Conservation (phyloP, 2,797 vertebrate genomes). For the Scomberomorus guttatus region DNA sequence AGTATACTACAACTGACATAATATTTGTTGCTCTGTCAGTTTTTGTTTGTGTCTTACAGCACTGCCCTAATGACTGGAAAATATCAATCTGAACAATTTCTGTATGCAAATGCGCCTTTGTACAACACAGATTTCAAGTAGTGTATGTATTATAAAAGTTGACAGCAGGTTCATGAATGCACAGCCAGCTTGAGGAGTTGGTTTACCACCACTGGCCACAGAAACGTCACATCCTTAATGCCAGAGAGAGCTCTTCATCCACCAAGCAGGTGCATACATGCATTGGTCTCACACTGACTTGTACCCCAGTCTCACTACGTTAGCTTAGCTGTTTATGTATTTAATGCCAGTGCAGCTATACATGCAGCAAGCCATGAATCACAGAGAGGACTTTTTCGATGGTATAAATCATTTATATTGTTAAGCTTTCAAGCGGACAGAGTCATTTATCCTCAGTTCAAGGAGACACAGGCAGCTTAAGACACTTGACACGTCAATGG, state of each 20-base stretch:
- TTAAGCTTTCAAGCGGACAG: conserved; percentile 64
- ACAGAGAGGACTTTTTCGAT: conserved; percentile 56
- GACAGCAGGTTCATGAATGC: conserved; percentile 64
- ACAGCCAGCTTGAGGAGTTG: conserved; percentile 25
- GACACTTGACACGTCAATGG: conserved; percentile 66
- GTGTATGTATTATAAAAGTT: conserved; percentile 57
- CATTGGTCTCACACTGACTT: conserved; percentile 44
- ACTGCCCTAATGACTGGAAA: conserved; percentile 59
- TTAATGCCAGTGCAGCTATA: conserved; percentile 60
- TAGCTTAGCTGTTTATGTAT: conserved; percentile 68
- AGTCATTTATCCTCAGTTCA: conserved; percentile 73
- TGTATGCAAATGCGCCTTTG: conserved; percentile 76
- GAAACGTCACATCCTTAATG: conserved; percentile 34
- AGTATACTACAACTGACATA: conserved; percentile 70
- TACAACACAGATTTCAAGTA: conserved; percentile 67
- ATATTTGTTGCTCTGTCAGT: conserved; percentile 77
- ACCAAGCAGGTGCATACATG: conserved; percentile 33
- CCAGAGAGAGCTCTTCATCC: conserved; percentile 42
- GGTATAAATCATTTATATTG: conserved; percentile 72
- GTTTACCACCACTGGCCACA: conserved; percentile 30
- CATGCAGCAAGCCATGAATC: conserved; percentile 66
- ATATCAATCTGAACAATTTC: conserved; percentile 72
- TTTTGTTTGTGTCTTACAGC: conserved; percentile 67
- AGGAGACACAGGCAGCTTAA: conserved; percentile 69
- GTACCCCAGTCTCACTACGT: conserved; percentile 20